These are phyloP conservation scores for Falcunculus frontatus DNA, from an alignment of 2,113 vertebrate genomes.

Conservation along the genomic window DNA sequence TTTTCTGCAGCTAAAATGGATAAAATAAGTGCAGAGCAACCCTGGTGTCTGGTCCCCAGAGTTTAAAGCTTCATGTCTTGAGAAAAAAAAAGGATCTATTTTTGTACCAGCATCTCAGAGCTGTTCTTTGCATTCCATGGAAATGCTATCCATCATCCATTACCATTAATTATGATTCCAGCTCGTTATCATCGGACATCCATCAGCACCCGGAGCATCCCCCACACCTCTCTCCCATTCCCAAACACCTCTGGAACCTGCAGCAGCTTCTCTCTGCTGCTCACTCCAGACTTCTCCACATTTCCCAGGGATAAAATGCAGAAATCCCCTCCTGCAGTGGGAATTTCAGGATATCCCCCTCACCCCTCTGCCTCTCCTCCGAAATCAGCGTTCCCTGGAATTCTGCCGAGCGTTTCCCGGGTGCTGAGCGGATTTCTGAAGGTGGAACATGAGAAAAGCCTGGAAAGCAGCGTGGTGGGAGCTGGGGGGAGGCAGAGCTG, in stretches of 20 bases:
- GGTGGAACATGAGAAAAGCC: background rate
- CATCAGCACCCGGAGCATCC: background rate
- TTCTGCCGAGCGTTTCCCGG: background rate
- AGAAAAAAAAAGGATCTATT: background rate
- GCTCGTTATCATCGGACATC: background rate
- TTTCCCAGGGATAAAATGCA: background rate
- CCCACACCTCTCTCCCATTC: background rate
- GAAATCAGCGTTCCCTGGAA: background rate
- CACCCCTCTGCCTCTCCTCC: background rate
- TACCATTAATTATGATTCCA: background rate
- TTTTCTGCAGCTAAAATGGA: background rate
- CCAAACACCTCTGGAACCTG: fast-evolving
- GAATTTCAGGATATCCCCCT: background rate
- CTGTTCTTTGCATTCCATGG: background rate
- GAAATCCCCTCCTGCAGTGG: background rate
- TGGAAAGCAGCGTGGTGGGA: background rate
- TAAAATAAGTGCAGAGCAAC: background rate
- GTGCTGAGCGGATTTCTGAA: background rate
- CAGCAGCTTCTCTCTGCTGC: background rate
- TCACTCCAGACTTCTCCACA: background rate
- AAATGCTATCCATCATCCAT: background rate
- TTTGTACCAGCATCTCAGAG: background rate
- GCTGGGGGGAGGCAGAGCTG: background rate
- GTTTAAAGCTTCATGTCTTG: background rate
- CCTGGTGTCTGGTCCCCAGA: background rate